Conservation (phyloP, 2,888 invertebrate species). For the Cheilosia variabilis region DNA sequence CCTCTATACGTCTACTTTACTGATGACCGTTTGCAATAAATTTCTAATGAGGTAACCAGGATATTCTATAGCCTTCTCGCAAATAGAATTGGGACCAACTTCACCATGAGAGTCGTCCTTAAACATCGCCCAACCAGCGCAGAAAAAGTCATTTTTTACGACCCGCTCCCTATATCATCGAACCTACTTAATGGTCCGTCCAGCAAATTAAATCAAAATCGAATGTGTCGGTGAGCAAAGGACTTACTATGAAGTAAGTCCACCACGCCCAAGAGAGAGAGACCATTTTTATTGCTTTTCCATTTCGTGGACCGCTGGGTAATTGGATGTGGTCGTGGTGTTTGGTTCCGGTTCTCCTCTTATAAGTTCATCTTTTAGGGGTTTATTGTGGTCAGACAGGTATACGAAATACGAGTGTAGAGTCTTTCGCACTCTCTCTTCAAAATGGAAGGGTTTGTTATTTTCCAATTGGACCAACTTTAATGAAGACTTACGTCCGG, state of each 20-base stretch:
- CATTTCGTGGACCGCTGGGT: conserved; percentile 62
- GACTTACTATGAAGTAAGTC: conserved; percentile 16
- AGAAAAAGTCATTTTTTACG: conserved; percentile 61
- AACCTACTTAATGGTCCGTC: conserved; percentile 69
- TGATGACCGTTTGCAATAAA: conserved; percentile 61
- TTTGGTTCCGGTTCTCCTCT: background rate
- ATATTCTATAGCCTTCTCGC: conserved; percentile 11
- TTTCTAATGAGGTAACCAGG: conserved; percentile 59
- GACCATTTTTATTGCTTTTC: conserved; percentile 68
- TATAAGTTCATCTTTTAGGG: conserved; percentile 54
- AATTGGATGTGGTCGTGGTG: conserved; percentile 65
- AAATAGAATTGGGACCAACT: conserved; percentile 46
- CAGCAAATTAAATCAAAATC: conserved; percentile 72
- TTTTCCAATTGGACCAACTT: conserved; percentile 71
- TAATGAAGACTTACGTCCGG: conserved; percentile 74
- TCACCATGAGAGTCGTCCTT: conserved; percentile 19
- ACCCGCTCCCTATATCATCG: conserved; percentile 45
- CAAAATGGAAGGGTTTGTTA: conserved; percentile 65
- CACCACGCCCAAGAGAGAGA: background rate
- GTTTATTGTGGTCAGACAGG: conserved; percentile 34
- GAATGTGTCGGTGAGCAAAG: conserved; percentile 44
- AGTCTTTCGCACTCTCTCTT: background rate
- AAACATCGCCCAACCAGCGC: conserved; percentile 31
- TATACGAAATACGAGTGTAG: background rate
- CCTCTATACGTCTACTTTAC: background rate